Evolutionary conservation across 2,797 vertebrate genomes (phyloP).

Genomic region (Steatocranus sp.): DNA sequence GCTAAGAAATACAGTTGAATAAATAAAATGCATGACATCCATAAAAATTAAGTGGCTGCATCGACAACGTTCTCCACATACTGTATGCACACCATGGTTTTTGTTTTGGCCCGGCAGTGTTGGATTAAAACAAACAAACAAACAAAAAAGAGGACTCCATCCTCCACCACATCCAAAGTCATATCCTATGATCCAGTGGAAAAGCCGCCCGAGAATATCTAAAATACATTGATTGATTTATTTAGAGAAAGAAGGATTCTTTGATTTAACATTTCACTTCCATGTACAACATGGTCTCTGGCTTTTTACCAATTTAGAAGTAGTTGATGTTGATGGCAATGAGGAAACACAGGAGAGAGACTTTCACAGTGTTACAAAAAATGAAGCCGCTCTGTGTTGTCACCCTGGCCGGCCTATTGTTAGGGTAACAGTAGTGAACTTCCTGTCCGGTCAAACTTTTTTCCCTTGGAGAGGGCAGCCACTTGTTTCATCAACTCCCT

Average conservation of each 20-base stretch:
- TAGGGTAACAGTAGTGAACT: constrained; percentile 89
- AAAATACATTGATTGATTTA: constrained; percentile 52
- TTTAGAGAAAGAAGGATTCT: constrained; percentile 49
- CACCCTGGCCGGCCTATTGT: constrained; percentile 64
- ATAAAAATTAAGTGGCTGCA: constrained; percentile 60
- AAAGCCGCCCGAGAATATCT: constrained; percentile 57
- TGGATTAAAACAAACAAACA: constrained; percentile 4
- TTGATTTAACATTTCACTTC: constrained; percentile 42
- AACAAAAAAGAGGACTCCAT: constrained; percentile 31
- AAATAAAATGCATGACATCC: constrained; percentile 74
- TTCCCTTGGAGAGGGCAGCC: constrained; percentile 96
- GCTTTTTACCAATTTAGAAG: constrained; percentile 35
- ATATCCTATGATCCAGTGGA: constrained; percentile 42
- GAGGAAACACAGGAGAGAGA: constrained; percentile 58
- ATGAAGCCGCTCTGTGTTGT: constrained; percentile 60
- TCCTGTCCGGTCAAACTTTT: constrained; percentile 97
- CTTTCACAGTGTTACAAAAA: constrained; percentile 81
- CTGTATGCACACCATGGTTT: constrained; percentile 52
- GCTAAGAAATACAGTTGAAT: constrained; percentile 72
- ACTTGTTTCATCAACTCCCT: constrained; percentile 98
- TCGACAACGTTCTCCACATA: constrained; percentile 52
- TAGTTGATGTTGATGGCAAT: constrained; percentile 44
- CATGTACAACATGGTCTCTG: constrained; percentile 55
- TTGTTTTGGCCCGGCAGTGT: constrained; percentile 69
- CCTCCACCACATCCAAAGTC: constrained; percentile 39